Conservation (phyloP, 2,797 vertebrate genomes). For the Myripristis jacobus region DNA sequence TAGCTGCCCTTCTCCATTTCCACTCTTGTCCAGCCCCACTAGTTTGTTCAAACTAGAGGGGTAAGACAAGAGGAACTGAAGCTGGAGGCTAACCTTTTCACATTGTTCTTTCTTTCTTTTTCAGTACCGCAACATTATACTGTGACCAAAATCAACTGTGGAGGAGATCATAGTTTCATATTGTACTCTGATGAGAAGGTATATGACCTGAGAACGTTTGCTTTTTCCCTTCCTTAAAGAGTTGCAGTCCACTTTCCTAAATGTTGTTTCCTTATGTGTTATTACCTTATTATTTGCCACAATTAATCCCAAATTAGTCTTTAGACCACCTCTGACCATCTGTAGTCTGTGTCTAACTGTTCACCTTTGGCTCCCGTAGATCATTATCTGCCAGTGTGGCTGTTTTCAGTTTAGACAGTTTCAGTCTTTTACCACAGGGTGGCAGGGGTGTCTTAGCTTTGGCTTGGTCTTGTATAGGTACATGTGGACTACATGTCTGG, state of each 20-base stretch:
- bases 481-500: not conserved
- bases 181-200: conserved; percentile 91
- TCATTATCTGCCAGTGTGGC: not conserved
- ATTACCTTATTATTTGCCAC: not conserved
- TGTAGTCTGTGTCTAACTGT: not conserved
- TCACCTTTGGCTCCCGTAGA: not conserved
- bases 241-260: not conserved
- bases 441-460: conserved; percentile 40
- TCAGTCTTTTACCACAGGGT: conserved; percentile 58
- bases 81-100: not conserved
- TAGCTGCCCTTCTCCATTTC: too few relatives aligned
- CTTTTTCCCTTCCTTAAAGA: not conserved
- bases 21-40: too few relatives aligned
- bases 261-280: not conserved
- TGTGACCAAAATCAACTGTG: conserved; percentile 93
- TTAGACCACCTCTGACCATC: not conserved
- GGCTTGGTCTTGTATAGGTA: not conserved
- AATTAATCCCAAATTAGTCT: not conserved
- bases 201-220: conserved; percentile 45
- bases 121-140: conserved; percentile 83
- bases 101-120: conserved; percentile 15
- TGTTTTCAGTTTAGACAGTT: not conserved
- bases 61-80: too few relatives aligned
- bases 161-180: conserved; percentile 95
- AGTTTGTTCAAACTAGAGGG: too few relatives aligned